Evolutionary conservation across 2,797 vertebrate species (phyloP), one percentile per base, ranked within the genome.

Genomic region (Tapirus indicus): DNA sequence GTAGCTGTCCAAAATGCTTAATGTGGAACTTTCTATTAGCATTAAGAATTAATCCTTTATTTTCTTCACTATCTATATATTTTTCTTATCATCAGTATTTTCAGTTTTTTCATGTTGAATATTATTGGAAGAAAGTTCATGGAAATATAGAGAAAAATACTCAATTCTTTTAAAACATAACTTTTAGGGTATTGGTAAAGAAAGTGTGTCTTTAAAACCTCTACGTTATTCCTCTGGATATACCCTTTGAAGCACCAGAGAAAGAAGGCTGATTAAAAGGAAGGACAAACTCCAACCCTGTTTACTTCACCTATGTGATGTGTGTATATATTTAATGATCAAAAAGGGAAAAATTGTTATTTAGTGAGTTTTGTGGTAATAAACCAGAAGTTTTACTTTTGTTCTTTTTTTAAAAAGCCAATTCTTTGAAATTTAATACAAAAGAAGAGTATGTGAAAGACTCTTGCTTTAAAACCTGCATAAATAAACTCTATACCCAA

Each of bases 311-410:
- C 6, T 2, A 52, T 38, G 38, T 38, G 18, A 52, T 16, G 0
- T 77, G 49, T 11, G 12, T 27, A 14, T 78, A 54, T 92, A 74
- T 35, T 90, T 54, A 93, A 88, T 64, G 56, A 68, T 77, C 62
- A 25, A 83, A 74, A 49, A 54, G 16, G 27, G 11, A 49, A 35
- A 79, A 49, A 86, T 72, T 71, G 18, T 64, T 60, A 88, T 79
- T 91, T 60, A 87, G 5, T 86, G 82, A 35, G 0, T 82, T 87
- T 91, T 29, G n/a, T 84, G 23, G 12, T 69, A 78, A 71, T 74
- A 94, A 95, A 75, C 4, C 8, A 38, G 11, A 92, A n/a, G 5
- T 91, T 94, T 95, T 86, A 75, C 78, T 75, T 96, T 96, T 77
- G 18, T 79, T 94, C 21, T 62, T 87, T 74, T 27, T 66, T 94